Evolutionary conservation across 2,113 vertebrate species (phyloP).

Genomic region (Cnemophilus loriae): DNA sequence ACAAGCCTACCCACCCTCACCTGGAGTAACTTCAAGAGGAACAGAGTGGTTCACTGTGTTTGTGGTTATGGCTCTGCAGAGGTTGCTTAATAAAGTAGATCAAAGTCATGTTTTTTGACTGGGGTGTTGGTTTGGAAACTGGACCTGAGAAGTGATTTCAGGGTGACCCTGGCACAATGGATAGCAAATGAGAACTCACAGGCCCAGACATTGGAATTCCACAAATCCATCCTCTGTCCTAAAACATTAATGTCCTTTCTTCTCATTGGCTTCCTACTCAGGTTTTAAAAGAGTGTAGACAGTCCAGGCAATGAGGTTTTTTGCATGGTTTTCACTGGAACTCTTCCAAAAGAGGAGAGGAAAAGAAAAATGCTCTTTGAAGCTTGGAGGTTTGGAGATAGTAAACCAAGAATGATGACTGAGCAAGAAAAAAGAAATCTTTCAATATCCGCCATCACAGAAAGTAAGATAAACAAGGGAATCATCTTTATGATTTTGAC

Average conservation of each 20-base stretch:
- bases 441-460: neutral
- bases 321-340: neutral
- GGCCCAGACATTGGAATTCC: neutral
- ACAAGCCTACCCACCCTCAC: neutral
- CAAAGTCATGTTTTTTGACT: neutral
- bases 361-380: neutral
- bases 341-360: neutral
- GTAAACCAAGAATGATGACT: neutral
- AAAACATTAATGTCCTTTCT: neutral
- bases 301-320: neutral
- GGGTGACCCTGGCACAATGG: neutral
- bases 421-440: neutral
- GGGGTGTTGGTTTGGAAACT: neutral
- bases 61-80: fast-evolving
- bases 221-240: neutral
- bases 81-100: neutral
- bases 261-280: neutral
- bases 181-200: neutral
- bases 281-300: neutral
- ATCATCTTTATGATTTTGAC: neutral
- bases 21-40: neutral
- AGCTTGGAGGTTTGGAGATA: neutral
- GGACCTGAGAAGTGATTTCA: neutral
- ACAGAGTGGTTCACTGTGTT: neutral
- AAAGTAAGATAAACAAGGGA: conserved; percentile 24